Evolutionary conservation across 2,797 vertebrate species (phyloP), one percentile per base, ranked within the genome.

Genomic region (Mallotus villosus): DNA sequence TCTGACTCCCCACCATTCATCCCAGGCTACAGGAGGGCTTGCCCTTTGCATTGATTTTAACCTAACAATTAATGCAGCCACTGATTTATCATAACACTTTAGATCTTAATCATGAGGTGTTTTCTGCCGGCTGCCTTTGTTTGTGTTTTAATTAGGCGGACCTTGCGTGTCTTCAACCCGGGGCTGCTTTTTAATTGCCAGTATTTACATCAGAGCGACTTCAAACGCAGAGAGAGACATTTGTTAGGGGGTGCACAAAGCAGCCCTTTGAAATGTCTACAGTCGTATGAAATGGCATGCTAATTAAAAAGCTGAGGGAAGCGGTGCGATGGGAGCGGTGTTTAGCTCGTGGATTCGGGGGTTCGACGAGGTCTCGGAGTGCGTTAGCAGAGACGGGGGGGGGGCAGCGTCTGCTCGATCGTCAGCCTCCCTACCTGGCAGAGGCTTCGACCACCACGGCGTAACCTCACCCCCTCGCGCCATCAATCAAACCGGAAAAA

Each of bases 71-170:
- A 96, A 95, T 92, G 91, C 87, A 89, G 88, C 92, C 92, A 93
- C 91, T 92, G 94, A 95, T 95, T 94, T 94, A 95, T 96, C 93
- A 92, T 90, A 94, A 95, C 95, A 95, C 93, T 95, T 96, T 92
- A 95, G 93, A 95, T 94, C 92, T 94, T 95, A 96, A 96, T 97
- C 95, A 94, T 91, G 92, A 90, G 93, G 93, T 91, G 87, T 92
- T 93, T 95, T 93, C 92, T 93, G 90, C 91, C 86, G 91, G 89
- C 89, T 95, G 95, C 93, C 94, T 97, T 97, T 97, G 95, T 97
- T 96, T 96, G 94, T 94, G 91, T 95, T 96, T 97, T 97, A 96
- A 97, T 97, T 97, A 96, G 93, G 92, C 90, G 90, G 95, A 96
- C 93, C 94, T 94, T 94, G 93, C 92, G 92, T 88, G 84, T 95